Evolutionary conservation across 2,888 invertebrate genomes (phyloP).

Genomic region (Odontocerum albicorne): DNA sequence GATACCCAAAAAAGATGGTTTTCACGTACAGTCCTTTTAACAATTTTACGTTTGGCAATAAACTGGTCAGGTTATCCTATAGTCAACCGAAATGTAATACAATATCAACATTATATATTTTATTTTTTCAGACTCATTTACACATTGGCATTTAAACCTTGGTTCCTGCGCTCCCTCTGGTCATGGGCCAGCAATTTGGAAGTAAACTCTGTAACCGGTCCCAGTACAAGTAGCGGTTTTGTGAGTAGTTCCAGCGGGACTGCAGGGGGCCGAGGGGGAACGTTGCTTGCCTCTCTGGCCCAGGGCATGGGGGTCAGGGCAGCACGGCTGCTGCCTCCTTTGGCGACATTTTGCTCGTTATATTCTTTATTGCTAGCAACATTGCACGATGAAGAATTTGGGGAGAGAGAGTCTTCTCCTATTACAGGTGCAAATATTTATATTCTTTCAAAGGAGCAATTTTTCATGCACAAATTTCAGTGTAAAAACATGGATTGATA

Average conservation of each 20-base stretch:
- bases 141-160: slow-evolving; percentile 77
- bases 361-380: slow-evolving; percentile 81
- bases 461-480: too few relatives aligned
- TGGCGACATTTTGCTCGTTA: slow-evolving; percentile 83
- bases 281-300: slow-evolving; percentile 66
- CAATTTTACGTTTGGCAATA: too few relatives aligned
- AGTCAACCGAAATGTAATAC: too few relatives aligned
- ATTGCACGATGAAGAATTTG: slow-evolving; percentile 85
- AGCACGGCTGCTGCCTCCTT: slow-evolving; percentile 69
- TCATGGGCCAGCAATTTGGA: slow-evolving; percentile 55
- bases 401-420: slow-evolving; percentile 50
- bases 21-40: too few relatives aligned
- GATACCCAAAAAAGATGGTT: too few relatives aligned
- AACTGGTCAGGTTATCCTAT: too few relatives aligned
- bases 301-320: slow-evolving; percentile 63
- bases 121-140: slow-evolving; percentile 64
- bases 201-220: slow-evolving; percentile 47
- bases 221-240: background rate
- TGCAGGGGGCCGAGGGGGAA: slow-evolving; percentile 55
- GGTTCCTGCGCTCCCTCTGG: slow-evolving; percentile 79
- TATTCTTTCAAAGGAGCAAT: too few relatives aligned
- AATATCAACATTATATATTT: too few relatives aligned
- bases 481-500: too few relatives aligned
- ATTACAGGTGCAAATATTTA: too few relatives aligned
- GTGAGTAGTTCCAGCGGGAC: slow-evolving; percentile 58